Conservation (phyloP, 2,113 vertebrate species). For the Gobiocypris rarus region DNA sequence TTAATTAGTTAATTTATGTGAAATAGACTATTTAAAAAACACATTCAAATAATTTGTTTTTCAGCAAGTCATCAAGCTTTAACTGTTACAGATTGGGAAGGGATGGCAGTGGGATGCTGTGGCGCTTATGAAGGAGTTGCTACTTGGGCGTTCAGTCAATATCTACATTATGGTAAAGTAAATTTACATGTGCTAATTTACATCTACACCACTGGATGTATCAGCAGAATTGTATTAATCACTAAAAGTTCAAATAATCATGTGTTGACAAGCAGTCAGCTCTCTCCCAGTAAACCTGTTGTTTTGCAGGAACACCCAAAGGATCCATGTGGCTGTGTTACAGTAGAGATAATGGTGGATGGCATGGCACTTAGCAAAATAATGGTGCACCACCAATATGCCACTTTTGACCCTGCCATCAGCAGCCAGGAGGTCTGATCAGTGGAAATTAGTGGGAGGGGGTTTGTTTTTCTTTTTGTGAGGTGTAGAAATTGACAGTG, state of each 20-base stretch:
- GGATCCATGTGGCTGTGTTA: slow-evolving; percentile 72
- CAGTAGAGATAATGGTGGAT: slow-evolving; percentile 80
- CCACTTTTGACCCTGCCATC: slow-evolving; percentile 44
- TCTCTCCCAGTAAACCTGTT: not conserved
- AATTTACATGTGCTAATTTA: not conserved
- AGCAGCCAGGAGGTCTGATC: slow-evolving; percentile 56
- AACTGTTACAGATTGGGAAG: slow-evolving; percentile 79
- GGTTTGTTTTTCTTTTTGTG: slow-evolving; percentile 7
- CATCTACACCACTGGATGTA: not conserved
- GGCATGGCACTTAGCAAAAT: slow-evolving; percentile 82
- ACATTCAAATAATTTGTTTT: no score
- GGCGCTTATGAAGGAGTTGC: slow-evolving; percentile 80
- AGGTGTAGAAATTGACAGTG: slow-evolving; percentile 1
- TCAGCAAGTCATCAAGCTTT: not conserved
- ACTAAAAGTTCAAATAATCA: not conserved
- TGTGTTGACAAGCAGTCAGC: not conserved
- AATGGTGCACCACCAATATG: slow-evolving; percentile 81
- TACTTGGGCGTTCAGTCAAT: slow-evolving; percentile 81
- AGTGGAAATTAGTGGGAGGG: not conserved
- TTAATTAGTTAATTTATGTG: no score
- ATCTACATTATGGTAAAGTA: slow-evolving; percentile 82
- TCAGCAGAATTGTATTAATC: not conserved
- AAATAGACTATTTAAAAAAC: no score
- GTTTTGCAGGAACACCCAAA: slow-evolving; percentile 78
- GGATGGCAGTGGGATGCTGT: slow-evolving; percentile 87